phyloP scores from a whole-genome alignment of 2,797 vertebrate genomes.

The Phrynocephalus guinanensis region DNA sequence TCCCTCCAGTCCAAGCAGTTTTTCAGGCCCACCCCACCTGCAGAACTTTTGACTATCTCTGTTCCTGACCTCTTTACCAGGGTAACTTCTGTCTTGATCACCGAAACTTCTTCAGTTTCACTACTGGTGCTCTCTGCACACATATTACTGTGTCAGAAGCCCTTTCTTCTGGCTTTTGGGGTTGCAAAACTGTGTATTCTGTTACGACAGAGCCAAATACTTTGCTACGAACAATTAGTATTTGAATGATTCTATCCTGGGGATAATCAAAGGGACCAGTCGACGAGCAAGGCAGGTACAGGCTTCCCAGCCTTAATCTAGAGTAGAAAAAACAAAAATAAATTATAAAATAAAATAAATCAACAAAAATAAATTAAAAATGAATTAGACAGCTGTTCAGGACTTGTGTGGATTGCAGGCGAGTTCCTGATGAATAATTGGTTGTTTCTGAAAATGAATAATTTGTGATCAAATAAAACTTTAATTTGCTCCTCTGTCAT shows the following conservation, averaged over 20 bases:
- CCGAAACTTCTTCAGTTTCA: neutral
- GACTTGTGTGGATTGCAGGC: neutral
- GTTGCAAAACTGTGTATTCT: neutral
- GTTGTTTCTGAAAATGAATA: neutral
- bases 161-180: neutral
- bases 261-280: neutral
- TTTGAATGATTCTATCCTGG: neutral
- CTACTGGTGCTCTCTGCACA: neutral
- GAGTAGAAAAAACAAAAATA: neutral
- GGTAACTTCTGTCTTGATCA: neutral
- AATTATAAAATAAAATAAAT: neutral
- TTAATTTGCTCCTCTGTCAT: neutral
- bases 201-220: neutral
- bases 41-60: neutral
- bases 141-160: neutral
- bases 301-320: neutral
- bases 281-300: neutral
- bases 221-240: neutral
- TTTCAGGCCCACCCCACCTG: neutral
- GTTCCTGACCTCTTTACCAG: neutral
- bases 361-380: neutral
- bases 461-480: slow-evolving; percentile 5
- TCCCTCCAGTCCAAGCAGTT: neutral
- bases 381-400: neutral
- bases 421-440: neutral